Evolutionary conservation across 2,797 vertebrate genomes (phyloP), one percentile per base, ranked within the genome.

Genomic region (Bucorvus abyssinicus): DNA sequence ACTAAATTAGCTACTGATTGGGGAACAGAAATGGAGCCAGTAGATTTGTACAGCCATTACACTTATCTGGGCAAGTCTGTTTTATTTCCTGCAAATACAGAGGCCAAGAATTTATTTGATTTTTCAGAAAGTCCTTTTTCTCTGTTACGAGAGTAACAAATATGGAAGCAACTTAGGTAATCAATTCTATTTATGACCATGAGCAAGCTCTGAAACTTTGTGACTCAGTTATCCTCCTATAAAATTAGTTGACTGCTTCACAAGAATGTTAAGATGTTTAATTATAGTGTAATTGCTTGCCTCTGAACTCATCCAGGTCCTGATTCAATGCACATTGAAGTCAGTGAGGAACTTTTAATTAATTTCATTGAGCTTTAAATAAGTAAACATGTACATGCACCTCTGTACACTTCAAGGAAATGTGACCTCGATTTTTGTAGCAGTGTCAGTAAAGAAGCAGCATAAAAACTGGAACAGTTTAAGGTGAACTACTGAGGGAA

Each of bases 201-300:
- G 87, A 84, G 59, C 70, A 90, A 92, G 70, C 75, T 88, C 56
- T 88, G 83, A 92, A 90, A 73, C 82, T 53, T 83, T 93, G 87
- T 94, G 94, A 97, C 94, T 96, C 95, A 91, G 24, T 94, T 64
- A 83, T 84, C 70, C 90, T 84, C 77, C 80, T 75, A 40, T 92
- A 84, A 94, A 91, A 90, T 95, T 57, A 93, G 89, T 94, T 93
- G 91, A 87, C 89, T 93, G 47, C 90, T 84, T 95, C 81, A 47
- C 86, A 96, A 50, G 75, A 75, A 90, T 77, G 78, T 82, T 73
- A 90, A 80, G 83, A 82, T 77, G 68, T 83, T 96, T 96, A 95
- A 97, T 97, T 95, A 96, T 95, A 85, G 84, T 92, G 60, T 96
- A 94, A 96, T 96, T 95, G 95, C 89, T 90, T 85, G 88, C 45